Percentiles rank a stretch among this genome's conserved stretches.
Conservation (phyloP, 1,140 invertebrate species). For the Eulimnadia texana region DNA sequence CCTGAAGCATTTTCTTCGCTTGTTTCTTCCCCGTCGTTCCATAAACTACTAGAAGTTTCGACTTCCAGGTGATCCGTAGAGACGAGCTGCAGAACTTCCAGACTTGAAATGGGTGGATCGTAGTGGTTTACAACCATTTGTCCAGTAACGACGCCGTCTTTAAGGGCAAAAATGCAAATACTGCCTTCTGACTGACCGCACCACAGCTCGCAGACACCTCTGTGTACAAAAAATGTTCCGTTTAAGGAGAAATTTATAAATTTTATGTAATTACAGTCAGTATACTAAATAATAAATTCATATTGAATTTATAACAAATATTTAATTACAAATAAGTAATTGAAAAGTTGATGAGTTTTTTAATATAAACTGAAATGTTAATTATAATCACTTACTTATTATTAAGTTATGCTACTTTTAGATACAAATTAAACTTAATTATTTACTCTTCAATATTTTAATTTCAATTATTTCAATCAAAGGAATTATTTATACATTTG, state of each 20-base stretch:
- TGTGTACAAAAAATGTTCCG: constrained; percentile 17
- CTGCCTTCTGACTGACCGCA: constrained; percentile 56
- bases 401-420: too few species aligned
- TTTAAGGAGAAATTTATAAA: not conserved
- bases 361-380: too few species aligned
- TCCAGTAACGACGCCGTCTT: constrained; percentile 40
- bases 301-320: too few species aligned
- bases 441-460: too few species aligned
- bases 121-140: constrained; percentile 45
- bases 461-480: too few species aligned
- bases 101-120: constrained; percentile 37
- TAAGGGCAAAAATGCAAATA: constrained; percentile 49
- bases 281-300: too few species aligned
- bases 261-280: not conserved
- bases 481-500: not conserved
- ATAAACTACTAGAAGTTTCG: not conserved
- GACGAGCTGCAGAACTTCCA: constrained; percentile 46
- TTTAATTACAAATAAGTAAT: constrained; percentile 10
- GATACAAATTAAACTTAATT: too few species aligned
- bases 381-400: too few species aligned
- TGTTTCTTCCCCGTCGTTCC: constrained; percentile 21
- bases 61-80: constrained; percentile 25
- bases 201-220: constrained; percentile 49
- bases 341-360: not conserved
- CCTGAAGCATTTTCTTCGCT: constrained; percentile 31